Evolutionary conservation across 2,888 invertebrate species (phyloP).

Genomic region (Heliconius sara): DNA sequence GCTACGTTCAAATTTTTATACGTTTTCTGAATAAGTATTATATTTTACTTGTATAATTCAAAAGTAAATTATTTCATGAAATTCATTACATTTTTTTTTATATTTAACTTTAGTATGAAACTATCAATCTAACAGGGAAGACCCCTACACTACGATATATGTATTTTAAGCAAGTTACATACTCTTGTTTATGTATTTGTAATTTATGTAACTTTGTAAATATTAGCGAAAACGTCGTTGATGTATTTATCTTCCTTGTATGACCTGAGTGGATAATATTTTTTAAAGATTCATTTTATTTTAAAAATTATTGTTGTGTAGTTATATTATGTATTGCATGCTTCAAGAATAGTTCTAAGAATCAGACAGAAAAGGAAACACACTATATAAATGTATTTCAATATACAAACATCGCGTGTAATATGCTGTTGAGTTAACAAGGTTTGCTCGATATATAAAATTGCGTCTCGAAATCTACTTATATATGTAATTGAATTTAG

Average conservation of each 20-base stretch:
- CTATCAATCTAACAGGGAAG: neutral
- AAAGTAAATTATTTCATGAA: neutral
- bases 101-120: neutral
- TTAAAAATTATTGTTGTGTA: no score
- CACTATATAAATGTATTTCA: neutral
- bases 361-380: neutral
- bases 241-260: neutral
- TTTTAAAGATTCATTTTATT: no score
- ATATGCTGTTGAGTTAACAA: neutral
- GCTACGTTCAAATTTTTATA: no score
- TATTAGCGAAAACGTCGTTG: neutral
- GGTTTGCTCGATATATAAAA: neutral
- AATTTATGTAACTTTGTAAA: slow-evolving; percentile 1
- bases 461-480: neutral
- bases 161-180: neutral
- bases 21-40: neutral
- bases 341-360: neutral
- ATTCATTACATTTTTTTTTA: neutral
- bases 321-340: no score
- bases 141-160: neutral
- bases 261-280: neutral
- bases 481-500: neutral
- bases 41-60: neutral
- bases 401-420: neutral
- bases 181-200: neutral